Evolutionary conservation across 2,888 invertebrate genomes (phyloP).

Genomic region (Morpho achilles): DNA sequence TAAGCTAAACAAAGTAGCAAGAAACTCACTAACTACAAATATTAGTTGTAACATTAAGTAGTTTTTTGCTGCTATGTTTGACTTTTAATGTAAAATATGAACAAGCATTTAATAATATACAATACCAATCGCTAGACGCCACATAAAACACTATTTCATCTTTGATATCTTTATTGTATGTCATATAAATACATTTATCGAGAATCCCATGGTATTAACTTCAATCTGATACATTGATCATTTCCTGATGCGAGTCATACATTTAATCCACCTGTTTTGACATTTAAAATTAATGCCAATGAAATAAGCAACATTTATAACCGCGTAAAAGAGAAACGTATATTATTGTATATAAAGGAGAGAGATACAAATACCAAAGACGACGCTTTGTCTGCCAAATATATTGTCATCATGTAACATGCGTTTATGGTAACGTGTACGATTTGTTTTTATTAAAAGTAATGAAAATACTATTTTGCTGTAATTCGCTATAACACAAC

Average conservation of each 20-base stretch:
- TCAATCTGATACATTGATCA: conserved; percentile 20
- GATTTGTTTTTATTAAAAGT: too few relatives aligned
- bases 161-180: conserved; percentile 22
- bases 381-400: conserved; percentile 33
- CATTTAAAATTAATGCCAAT: conserved; percentile 41
- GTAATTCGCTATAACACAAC: too few relatives aligned
- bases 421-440: too few relatives aligned
- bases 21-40: too few relatives aligned
- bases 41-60: too few relatives aligned
- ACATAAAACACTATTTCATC: background rate
- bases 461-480: too few relatives aligned
- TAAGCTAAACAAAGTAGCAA: too few relatives aligned
- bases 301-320: conserved; percentile 13
- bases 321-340: background rate
- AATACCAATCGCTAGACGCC: conserved; percentile 1
- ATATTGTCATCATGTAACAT: background rate
- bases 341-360: conserved; percentile 3
- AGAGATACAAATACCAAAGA: conserved; percentile 11
- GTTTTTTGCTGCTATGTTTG: too few relatives aligned
- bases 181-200: conserved; percentile 16
- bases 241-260: conserved; percentile 30
- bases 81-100: too few relatives aligned
- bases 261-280: conserved; percentile 44
- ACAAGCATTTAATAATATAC: background rate
- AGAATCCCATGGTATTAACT: conserved; percentile 15